Percentiles rank a stretch among this genome's conserved stretches.
phyloP scores from a whole-genome alignment of 2,888 invertebrate genomes.

The Ceramica pisi region DNA sequence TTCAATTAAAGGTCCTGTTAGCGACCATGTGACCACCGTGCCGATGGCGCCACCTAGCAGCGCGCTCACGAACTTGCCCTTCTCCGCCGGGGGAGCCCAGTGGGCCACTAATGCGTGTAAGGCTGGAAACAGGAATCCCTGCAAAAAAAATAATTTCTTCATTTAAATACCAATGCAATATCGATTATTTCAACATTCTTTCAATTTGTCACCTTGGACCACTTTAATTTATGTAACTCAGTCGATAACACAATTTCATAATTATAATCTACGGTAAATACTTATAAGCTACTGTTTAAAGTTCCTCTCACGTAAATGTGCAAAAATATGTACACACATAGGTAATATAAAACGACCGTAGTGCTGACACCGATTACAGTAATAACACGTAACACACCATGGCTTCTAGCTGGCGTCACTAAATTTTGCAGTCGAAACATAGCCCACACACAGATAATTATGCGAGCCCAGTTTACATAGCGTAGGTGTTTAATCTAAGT shows the following conservation, averaged over 20 bases:
- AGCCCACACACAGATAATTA: not conserved
- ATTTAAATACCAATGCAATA: not conserved
- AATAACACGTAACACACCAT: constrained; percentile 35
- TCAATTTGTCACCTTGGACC: constrained; percentile 1
- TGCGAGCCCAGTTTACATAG: not conserved
- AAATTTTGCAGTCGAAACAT: constrained; percentile 18
- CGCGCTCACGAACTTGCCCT: constrained; percentile 93
- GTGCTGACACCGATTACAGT: constrained; percentile 35
- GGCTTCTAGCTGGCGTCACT: constrained; percentile 4
- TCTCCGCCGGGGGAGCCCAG: constrained; percentile 94
- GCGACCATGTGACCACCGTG: constrained; percentile 93
- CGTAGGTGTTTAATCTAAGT: not conserved
- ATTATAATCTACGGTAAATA: not conserved
- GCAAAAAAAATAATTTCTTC: constrained; percentile 52
- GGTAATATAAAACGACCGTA: not conserved
- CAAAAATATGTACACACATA: constrained; percentile 36
- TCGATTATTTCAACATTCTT: not conserved
- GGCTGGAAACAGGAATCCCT: constrained; percentile 92
- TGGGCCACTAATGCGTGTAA: constrained; percentile 92
- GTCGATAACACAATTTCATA: not conserved
- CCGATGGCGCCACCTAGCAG: constrained; percentile 93
- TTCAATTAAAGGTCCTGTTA: constrained; percentile 92
- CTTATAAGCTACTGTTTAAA: constrained; percentile 14
- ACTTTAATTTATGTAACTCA: not conserved
- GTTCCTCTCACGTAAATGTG: constrained; percentile 22